Base-by-base conservation (phyloP, 2,888 invertebrate species). In the Acanthoscelides obtectus region DNA sequence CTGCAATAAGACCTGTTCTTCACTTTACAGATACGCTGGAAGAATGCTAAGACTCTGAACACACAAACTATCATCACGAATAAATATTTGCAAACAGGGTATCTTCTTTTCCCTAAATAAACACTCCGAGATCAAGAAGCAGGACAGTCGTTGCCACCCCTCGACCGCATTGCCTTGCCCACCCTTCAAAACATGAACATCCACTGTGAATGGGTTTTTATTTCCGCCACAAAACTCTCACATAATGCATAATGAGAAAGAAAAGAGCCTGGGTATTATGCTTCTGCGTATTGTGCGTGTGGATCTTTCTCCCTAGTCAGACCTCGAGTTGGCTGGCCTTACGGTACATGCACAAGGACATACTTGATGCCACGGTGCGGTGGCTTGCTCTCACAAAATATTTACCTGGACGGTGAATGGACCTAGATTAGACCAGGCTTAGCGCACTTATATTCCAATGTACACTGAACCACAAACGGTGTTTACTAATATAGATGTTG, bases 151-250 rank as follows among this genome's bases (percentile, higher is more conserved):
- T 72, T 69, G 69, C 70, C 63, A 71, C 25, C 70, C 73, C 70
- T 72, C 74, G 74, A 71, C 73, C 68, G 71, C 65, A 27, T 67
- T 70, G 71, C 67, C 72, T 71, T 70, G 67, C 70, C 71, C 72
- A 67, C 64, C 71, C 70, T 65, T 69, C 71, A 66, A 72, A 72
- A 72, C 71, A 73, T 74, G 73, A 75, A 67, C 69, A 69, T 69
- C 73, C 73, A 77, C 71, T 73, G 74, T 81, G 80, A 81, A 81
- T 80, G 77, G 80, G 79, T 77, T 79, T 81, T 83, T 82, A 82
- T 83, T 83, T 83, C 83, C 82, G 82, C 83, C 80, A 82, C 81
- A 81, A 78, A 82, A 82, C 81, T 80, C 79, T 75, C 79, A 77
- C 80, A 83, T 83, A 83, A 83, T 83, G 82, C 81, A 45, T 45